Base-by-base conservation (phyloP, 2,797 vertebrate species). In the Darevskia nairensis region DNA sequence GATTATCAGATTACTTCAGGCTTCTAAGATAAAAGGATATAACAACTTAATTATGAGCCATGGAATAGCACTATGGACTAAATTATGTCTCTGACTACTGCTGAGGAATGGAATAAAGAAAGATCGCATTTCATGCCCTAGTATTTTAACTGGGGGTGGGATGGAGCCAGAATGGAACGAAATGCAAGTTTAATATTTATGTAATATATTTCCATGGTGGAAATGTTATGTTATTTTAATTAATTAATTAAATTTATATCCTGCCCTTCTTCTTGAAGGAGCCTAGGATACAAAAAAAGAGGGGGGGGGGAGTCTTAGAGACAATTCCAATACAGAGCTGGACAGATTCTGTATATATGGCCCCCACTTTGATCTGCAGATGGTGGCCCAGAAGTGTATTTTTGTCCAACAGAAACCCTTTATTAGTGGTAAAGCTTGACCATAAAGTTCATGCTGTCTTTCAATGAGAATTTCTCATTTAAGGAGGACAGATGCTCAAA, bases 1-100 rank as follows among this genome's bases (percentile, higher is more conserved):
- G 69, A 91, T 90, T 90, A 92, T 82, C 71, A 82, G 86, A 92
- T 88, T 93, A 88, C 50, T 86, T 90, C 66, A 8, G 1, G 8
- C 25, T 86, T 93, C 85, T 88, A 94, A 93, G 78, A 72, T 88
- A 90, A 93, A 84, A 92, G 59, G 46, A 55, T 87, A 88, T 46
- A 91, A 94, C 88, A 74, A 92, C 78, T 92, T 93, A 93, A 93
- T 92, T 86, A 91, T 46, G 79, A 90, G 41, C 82, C 92, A 84
- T 84, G 91, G 79, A 92, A 86, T 71, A 92, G 87, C 11, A 32
- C 83, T 86, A 90, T 50, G 86, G 85, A 61, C 71, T 91, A 87
- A 93, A 88, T 86, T 80, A 93, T 0, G 2, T 44, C 8, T 94
- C 82, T 77, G n/a, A 0, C 1, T 41, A 86, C 39, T 76, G 46